Evolutionary conservation across 2,113 vertebrate genomes (phyloP), one percentile per base, ranked within the genome.

Genomic region (Gnathonemus longibarbis): DNA sequence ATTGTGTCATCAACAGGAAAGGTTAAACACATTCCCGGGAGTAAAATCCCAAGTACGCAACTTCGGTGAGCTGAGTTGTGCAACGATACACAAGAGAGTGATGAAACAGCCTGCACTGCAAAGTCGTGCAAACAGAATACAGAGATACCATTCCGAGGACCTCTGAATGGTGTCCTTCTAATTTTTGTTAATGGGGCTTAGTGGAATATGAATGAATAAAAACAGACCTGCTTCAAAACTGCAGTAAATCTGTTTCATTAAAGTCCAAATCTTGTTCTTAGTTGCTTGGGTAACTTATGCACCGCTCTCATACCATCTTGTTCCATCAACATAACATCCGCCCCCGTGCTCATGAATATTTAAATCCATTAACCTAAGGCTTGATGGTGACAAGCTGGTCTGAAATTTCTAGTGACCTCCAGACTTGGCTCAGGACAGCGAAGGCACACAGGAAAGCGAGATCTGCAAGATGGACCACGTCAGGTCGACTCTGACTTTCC

Each of bases 391-490:
- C 88, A 52, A 49, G 50, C 45, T 84, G 87, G 83, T 90, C 92
- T 90, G 89, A 90, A 89, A 92, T 88, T 90, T 91, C 91, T 90
- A 91, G 91, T 95, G 93, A 96, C 95, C 96, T 96, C 94, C 90
- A 94, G 92, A 93, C 92, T 91, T 90, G 92, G 92, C 92, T 96
- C 94, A 95, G 90, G 92, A 91, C 88, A 83, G 91, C 92, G 88
- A 93, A 94, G 94, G 94, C 95, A 94, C 94, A 95, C 94, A 94
- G 93, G 93, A 95, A 94, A 94, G 94, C 92, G 94, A 95, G 96
- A 95, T 95, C 95, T 92, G 94, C 90, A 91, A 94, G 95, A 96
- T 96, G 96, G 96, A 95, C 94, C 95, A 93, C 93, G 94, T 58
- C 92, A 95, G 94, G 94, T 95, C 93, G 19, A 94, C 24, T 42